These are phyloP conservation scores for Oscheius myriophilus DNA, from an alignment of 2,888 invertebrate genomes.

Conservation along the genomic window DNA sequence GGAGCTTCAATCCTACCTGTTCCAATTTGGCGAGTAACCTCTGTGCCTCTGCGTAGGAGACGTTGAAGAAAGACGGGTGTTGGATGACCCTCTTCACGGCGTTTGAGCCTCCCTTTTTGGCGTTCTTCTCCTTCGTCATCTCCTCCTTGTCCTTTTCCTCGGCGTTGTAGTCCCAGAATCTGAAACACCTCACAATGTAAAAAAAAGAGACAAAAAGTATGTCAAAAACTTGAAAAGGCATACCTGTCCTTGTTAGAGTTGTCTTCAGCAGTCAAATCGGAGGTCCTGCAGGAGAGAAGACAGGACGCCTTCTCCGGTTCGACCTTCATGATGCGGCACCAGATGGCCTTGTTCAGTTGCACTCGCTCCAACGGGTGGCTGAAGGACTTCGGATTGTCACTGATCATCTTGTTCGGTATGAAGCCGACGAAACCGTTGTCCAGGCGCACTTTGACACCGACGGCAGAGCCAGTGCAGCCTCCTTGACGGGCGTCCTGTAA, in stretches of 20 bases:
- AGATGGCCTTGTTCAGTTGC: slow-evolving; percentile 69
- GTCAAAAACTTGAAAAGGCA: no score
- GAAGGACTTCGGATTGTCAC: slow-evolving; percentile 83
- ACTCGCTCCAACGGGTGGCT: slow-evolving; percentile 92
- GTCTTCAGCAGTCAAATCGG: slow-evolving; percentile 89
- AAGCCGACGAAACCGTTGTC: slow-evolving; percentile 92
- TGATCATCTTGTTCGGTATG: slow-evolving; percentile 90
- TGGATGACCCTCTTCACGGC: slow-evolving; percentile 95
- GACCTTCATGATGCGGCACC: slow-evolving; percentile 86
- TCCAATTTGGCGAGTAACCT: slow-evolving; percentile 90
- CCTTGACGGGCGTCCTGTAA: slow-evolving; percentile 69
- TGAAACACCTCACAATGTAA: no score
- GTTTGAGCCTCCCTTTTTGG: slow-evolving; percentile 75
- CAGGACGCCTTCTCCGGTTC: slow-evolving; percentile 86
- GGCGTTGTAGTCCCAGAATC: slow-evolving; percentile 33
- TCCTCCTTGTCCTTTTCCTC: slow-evolving; percentile 79
- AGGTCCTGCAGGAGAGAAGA: slow-evolving; percentile 90
- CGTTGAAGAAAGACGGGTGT: slow-evolving; percentile 96
- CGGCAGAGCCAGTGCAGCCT: slow-evolving; percentile 90
- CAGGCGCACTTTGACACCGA: slow-evolving; percentile 84
- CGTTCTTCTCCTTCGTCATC: slow-evolving; percentile 83
- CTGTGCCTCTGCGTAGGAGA: slow-evolving; percentile 90
- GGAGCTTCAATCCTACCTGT: slow-evolving; percentile 74
- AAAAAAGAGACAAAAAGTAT: neutral
- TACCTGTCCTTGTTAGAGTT: slow-evolving; percentile 71